Base-by-base conservation (phyloP, 2,113 vertebrate species). In the Nibea coibor region DNA sequence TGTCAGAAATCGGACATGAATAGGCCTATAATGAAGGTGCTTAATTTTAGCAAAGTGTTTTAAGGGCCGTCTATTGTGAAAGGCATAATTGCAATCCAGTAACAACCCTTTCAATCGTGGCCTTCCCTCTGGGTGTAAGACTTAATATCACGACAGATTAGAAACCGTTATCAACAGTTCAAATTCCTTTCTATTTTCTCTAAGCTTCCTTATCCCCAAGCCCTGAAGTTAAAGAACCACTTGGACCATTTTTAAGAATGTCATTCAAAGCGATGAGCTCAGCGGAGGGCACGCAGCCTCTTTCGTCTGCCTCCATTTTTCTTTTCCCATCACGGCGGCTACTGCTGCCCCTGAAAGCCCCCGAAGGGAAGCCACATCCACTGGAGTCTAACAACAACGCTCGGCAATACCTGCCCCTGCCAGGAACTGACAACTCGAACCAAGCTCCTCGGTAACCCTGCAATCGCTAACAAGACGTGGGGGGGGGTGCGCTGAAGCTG, bases 361-460 rank as follows among this genome's bases (percentile, higher is more conserved):
- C 90, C 82, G 42, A 63, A 69, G 58, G 83, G 69, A 8, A 76
- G 68, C 42, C 70, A 61, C 69, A 56, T 81, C 58, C 72, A 78
- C 78, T 43, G 53, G 80, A 83, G 83, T 78, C 72, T 72, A 83
- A 79, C 71, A 81, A 47, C 42, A 83, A 87, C 14, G 28, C 65
- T 85, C 56, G 12, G 69, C 71, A 81, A 75, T 75, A 88, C 80
- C 78, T 93, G 73, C 68, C 74, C 42, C 74, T 89, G 81, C 74
- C 87, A 83, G 68, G 58, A 85, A 74, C 80, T 85, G 78, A 91
- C 78, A 90, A 86, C 68, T 86, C 74, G 84, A 72, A 89, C 84
- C 81, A 85, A 84, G 59, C 81, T 85, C 78, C 76, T 11, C 39
- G 1, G 62, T 63, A 83, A 89, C 64, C 76, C 61, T 64, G 76